Percentiles rank a stretch among this genome's conserved stretches.
phyloP scores from a whole-genome alignment of 1,140 invertebrate genomes.

The Lepidurus apus region DNA sequence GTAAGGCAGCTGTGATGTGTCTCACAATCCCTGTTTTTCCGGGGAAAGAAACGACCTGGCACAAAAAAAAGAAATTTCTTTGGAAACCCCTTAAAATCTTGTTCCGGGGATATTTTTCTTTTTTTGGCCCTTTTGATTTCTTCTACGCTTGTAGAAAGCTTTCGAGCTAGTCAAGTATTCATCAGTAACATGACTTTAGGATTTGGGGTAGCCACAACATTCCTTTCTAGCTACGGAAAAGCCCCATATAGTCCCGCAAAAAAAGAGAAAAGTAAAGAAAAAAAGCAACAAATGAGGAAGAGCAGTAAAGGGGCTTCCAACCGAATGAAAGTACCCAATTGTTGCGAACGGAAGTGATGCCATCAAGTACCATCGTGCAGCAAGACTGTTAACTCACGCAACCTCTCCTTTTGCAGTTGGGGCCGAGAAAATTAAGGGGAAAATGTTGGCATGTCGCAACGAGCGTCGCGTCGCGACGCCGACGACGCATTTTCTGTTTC shows the following conservation, averaged over 20 bases:
- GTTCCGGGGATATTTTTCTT: background rate
- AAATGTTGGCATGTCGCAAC: constrained; percentile 9
- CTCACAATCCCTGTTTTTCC: background rate
- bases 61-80: background rate
- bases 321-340: constrained; percentile 9
- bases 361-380: constrained; percentile 10
- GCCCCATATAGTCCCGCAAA: background rate
- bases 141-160: background rate
- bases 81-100: no score
- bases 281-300: background rate
- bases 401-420: constrained; percentile 1
- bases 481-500: background rate
- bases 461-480: constrained; percentile 12
- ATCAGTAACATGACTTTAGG: background rate
- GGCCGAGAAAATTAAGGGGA: background rate
- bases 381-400: constrained; percentile 18
- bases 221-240: background rate
- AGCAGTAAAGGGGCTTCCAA: constrained; percentile 16
- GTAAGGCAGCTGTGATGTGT: constrained; percentile 15
- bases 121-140: background rate
- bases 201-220: background rate
- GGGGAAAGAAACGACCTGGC: no score
- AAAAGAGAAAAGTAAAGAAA: background rate
- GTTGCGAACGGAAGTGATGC: constrained; percentile 20
- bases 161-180: background rate